A percentile compares a stretch with the other conserved stretches of the same genome.
Evolutionary conservation across 2,113 vertebrate genomes (phyloP).

Genomic region (Galeopterus variegatus): DNA sequence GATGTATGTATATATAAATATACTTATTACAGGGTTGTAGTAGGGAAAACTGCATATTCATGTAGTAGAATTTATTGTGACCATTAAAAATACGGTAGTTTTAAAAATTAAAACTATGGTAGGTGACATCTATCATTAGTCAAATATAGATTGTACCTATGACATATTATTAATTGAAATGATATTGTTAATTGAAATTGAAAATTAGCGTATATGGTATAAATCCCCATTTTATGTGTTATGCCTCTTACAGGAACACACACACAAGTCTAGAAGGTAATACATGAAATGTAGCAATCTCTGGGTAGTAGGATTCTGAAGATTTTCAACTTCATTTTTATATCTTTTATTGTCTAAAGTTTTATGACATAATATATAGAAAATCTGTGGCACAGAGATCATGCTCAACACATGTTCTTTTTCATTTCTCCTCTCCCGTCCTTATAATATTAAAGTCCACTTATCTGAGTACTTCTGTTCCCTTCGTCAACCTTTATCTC

Average conservation of each 20-base stretch:
- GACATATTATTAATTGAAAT: neutral
- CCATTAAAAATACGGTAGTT: neutral
- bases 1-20: neutral
- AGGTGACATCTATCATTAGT: neutral
- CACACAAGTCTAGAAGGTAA: neutral
- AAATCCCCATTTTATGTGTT: neutral
- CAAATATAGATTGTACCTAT: neutral
- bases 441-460: neutral
- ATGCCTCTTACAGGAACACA: neutral
- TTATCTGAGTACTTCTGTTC: neutral
- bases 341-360: neutral
- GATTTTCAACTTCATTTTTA: conserved; percentile 3
- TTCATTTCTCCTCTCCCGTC: neutral
- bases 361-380: neutral
- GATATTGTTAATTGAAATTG: neutral
- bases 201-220: neutral
- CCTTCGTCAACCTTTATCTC: neutral
- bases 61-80: neutral
- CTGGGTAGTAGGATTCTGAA: neutral
- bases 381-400: neutral
- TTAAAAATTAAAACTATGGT: neutral
- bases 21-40: neutral
- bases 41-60: neutral
- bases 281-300: neutral
- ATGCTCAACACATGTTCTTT: neutral